Evolutionary conservation across 2,113 vertebrate species (phyloP).

Genomic region (Leptodactylus fuscus): DNA sequence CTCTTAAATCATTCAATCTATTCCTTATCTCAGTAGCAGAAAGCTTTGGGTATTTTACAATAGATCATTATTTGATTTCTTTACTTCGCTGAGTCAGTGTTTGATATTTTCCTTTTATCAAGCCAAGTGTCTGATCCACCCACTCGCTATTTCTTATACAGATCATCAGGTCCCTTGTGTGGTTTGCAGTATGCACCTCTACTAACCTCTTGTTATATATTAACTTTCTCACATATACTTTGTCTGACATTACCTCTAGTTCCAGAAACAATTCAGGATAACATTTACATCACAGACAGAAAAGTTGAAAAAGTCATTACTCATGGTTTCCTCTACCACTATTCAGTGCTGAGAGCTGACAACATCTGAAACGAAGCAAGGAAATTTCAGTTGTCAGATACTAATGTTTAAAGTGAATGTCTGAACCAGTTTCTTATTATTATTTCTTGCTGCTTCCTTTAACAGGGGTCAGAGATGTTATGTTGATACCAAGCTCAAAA

Average conservation of each 20-base stretch:
- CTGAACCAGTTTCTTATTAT: neutral
- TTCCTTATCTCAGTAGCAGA: neutral
- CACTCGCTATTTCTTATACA: neutral
- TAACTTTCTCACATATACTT: neutral
- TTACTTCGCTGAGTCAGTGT: neutral
- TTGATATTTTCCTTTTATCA: neutral
- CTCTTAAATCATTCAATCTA: too few relatives aligned
- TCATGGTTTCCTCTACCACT: neutral
- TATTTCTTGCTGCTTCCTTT: too few relatives aligned
- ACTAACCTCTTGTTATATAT: conserved; percentile 4
- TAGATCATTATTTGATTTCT: neutral
- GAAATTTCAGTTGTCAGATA: neutral
- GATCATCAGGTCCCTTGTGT: neutral
- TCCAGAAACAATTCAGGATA: neutral
- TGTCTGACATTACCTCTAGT: neutral
- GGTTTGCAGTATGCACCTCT: neutral
- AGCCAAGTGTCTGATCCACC: neutral
- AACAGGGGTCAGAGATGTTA: too few relatives aligned
- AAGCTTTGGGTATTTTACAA: neutral
- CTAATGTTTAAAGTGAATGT: neutral
- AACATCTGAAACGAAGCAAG: neutral
- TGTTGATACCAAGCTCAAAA: too few relatives aligned
- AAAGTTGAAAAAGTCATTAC: neutral
- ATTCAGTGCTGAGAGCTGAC: neutral
- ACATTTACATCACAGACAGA: neutral